phyloP scores from a whole-genome alignment of 1,140 invertebrate species.

The Euglossa dilemma region DNA sequence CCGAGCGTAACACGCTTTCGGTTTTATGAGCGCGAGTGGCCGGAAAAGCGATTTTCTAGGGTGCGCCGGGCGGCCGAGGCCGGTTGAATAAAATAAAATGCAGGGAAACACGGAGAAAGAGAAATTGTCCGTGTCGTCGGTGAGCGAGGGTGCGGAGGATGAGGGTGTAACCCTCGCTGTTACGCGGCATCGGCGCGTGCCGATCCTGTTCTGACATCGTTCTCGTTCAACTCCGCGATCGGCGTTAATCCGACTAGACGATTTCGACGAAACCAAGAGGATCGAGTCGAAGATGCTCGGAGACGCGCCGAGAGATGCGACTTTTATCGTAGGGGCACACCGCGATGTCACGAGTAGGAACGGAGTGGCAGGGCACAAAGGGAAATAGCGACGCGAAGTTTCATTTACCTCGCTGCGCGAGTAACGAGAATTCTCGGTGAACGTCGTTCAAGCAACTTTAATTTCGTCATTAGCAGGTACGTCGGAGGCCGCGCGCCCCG shows the following conservation, averaged over 20 bases:
- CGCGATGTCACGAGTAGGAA: background rate
- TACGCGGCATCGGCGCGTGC: constrained; percentile 14
- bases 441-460: constrained; percentile 39
- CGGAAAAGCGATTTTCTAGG: constrained; percentile 64
- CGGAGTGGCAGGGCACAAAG: background rate
- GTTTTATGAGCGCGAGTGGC: constrained; percentile 63
- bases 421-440: constrained; percentile 29
- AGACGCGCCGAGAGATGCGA: too few relatives aligned
- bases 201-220: constrained; percentile 30
- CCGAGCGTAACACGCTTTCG: constrained; percentile 64
- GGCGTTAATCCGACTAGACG: too few relatives aligned
- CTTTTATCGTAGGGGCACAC: background rate
- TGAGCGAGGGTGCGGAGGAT: background rate
- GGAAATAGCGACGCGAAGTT: background rate
- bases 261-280: too few relatives aligned
- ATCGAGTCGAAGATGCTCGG: too few relatives aligned
- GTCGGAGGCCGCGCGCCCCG: too few relatives aligned
- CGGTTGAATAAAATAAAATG: constrained; percentile 60
- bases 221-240: too few relatives aligned
- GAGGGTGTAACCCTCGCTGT: constrained; percentile 29
- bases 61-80: background rate
- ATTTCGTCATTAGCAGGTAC: constrained; percentile 44
- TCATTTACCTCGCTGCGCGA: background rate
- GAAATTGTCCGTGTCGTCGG: constrained; percentile 62
- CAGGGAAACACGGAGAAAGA: constrained; percentile 63